Base-by-base conservation (phyloP, 2,888 invertebrate genomes). In the Oligia strigilis region DNA sequence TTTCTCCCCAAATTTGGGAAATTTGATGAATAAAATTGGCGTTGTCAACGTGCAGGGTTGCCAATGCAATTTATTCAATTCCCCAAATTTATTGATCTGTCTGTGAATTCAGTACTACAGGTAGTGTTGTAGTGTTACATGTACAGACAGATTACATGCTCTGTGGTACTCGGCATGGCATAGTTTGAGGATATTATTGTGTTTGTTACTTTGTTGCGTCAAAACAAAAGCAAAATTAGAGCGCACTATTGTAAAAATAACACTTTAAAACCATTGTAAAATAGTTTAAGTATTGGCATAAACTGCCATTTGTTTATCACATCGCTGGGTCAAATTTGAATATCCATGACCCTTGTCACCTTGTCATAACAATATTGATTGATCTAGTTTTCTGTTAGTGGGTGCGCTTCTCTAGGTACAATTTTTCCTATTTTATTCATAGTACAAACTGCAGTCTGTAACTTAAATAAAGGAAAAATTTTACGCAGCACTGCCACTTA, bases 321-420 rank as follows among this genome's bases (percentile, higher is more conserved):
- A 49, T 72, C 6, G 0, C 4, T 19, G 11, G 19, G 43, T 36
- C 29, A 19, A 17, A 3, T n/a, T 60, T 62, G 71, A 36, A 43
- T 29, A 36, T 52, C 14, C 1, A 73, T 75, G 72, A 82, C 65
- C 79, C 62, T 60, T 73, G 72, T 67, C 83, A 82, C 75, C 58
- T 82, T 82, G 67, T 46, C 23, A 11, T 64, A 65, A 8, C 43
- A 75, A 9, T 78, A 81, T 74, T 60, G 78, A 84, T 85, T 78
- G 19, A 40, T 70, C 36, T 52, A 52, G 43, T 74, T 60, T 78
- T 40, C 13, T 9, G 23, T 17, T 1, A 71, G 0, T 60, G 43
- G 29, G 55, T 36, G 62, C 55, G 17, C n/a, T 65, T 72, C 36
- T 36, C 3, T 43, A 9, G 9, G 8, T 14, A 36, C 0, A 14